Base-by-base conservation (phyloP, 1,140 invertebrate species). In the Saccostrea glomerata region DNA sequence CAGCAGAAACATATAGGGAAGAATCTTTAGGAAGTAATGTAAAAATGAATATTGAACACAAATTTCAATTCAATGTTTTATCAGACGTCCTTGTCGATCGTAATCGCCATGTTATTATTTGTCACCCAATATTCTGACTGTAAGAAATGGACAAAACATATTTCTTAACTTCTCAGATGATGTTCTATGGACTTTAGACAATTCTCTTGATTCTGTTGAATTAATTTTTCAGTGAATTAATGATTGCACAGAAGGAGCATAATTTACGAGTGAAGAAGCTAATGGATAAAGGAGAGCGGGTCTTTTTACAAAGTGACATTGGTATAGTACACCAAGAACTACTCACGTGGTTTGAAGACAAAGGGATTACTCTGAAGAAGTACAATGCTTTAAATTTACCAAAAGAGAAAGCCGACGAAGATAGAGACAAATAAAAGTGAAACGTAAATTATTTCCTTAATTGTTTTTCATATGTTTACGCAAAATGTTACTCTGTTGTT, bases 231-330 rank as follows among this genome's bases (percentile, higher is more conserved):
- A 89, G 89, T 63, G 89, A 89, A 58, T 70, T 89, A 12, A 60
- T 86, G 25, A 82, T 89, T 30, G 70, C 86, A 6, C 89, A 89
- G 13, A 89, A 86, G 58, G 36, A 56, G 12, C 89, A 89, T 36
- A 82, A 82, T 30, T 15, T 11, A 36, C 84, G 56, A 83, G 86
- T 87, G 0, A 83, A 86, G 23, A 85, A 70, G 23, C 20, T 86
- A 1, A 55, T 77, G 25, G 70, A 25, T 0, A 83, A 40, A 36
- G 86, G 89, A 23, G 56, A 66, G 11, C 66, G 86, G 12, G 84
- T 73, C 3, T 89, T 89, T 56, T 17, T 82, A 7, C 40, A 85
- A 1, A 89, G 89, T 40, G 9, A 40, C 0, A 73, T 89, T 36
- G 89, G 89, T n/a, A 12, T 15, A 15, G 63, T 89, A 7, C 84